Base-by-base conservation (phyloP, 2,113 vertebrate genomes). In the Haemorhous mexicanus region DNA sequence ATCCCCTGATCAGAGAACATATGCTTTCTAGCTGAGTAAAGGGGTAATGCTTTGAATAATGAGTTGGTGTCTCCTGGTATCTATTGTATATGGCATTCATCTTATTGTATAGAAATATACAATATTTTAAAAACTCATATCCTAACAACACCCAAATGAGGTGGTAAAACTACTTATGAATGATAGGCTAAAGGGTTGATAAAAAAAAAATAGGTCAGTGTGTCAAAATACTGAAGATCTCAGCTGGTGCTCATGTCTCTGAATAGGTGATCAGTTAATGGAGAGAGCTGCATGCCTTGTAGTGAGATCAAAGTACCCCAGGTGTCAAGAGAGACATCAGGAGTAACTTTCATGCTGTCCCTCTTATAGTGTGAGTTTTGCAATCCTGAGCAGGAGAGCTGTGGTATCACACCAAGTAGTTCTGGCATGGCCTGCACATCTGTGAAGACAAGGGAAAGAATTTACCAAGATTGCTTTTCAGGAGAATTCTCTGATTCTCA, bases 401-500 rank as follows among this genome's bases (percentile, higher is more conserved):
- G 2, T 16, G 8, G 16, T 50, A 6, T n/a, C 0, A 0, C 16
- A 41, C 22, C 1, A 10, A 62, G 7, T 77, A 35, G 47, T 66
- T 74, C 64, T 81, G 46, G 30, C 10, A 7, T 30, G 27, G n/a
- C 52, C 53, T 41, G 44, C 39, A 14, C 0, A 2, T 33, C 47
- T 53, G 24, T 6, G 8, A 37, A 70, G 43, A 74, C 26, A 82
- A 61, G 16, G 27, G 18, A 72, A 70, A 67, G 20, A 61, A 53
- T n/a, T 82, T 64, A 9, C 16, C 17, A 21, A 46, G 91, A 37
- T 7, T 1, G 13, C 76, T 76, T 76, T 46, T n/a, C 19, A 43
- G 37, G 11, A 78, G 7, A 64, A 52, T 76, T 83, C 9, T 41
- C 50, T 72, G 21, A 3, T 24, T 52, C 22, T 80, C 12, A 53